phyloP scores from a whole-genome alignment of 2,888 invertebrate genomes.

The Pammene aurita region DNA sequence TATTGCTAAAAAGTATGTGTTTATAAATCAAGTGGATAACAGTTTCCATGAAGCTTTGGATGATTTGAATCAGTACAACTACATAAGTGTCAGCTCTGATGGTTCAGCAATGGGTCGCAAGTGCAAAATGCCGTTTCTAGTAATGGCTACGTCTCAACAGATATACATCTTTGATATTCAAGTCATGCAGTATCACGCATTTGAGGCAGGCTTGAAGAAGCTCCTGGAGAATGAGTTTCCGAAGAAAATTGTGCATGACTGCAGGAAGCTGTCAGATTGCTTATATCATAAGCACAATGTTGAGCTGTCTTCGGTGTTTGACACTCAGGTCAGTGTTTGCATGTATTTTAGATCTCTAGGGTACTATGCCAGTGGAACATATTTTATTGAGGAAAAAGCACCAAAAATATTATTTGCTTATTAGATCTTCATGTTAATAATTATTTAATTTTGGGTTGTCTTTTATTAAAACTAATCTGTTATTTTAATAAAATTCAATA shows the following conservation, averaged over 20 bases:
- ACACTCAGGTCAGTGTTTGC: constrained; percentile 76
- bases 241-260: constrained; percentile 84
- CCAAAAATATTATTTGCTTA: no score
- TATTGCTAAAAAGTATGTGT: constrained; percentile 71
- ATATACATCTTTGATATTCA: constrained; percentile 80
- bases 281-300: constrained; percentile 83
- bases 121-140: constrained; percentile 76
- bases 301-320: constrained; percentile 83
- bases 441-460: no score
- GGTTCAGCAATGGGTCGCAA: constrained; percentile 79
- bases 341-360: no score
- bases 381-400: no score
- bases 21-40: constrained; percentile 76
- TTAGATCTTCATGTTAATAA: no score
- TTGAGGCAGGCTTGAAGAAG: constrained; percentile 77
- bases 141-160: constrained; percentile 71
- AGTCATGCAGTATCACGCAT: constrained; percentile 76
- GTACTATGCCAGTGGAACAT: no score
- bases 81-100: constrained; percentile 72
- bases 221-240: constrained; percentile 72
- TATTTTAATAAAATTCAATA: no score
- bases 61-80: constrained; percentile 66
- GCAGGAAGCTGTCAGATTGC: constrained; percentile 82
- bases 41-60: constrained; percentile 71
- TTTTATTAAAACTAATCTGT: no score